Base-by-base conservation (phyloP, 2,888 invertebrate genomes). In the Cheilosia variabilis region DNA sequence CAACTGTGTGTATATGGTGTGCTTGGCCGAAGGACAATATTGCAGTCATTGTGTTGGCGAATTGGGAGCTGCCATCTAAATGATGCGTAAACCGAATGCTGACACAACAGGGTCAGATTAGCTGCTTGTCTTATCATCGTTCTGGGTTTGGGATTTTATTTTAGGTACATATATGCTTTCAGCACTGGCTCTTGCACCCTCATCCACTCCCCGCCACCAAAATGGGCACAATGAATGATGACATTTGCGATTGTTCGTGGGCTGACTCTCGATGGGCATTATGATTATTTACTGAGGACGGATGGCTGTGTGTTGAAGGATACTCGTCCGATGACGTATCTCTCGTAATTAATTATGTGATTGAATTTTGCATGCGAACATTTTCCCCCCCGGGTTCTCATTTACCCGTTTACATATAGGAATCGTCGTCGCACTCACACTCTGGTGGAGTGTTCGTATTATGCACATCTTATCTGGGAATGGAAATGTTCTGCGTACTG, bases 41-140 rank as follows among this genome's bases (percentile, higher is more conserved):
- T 76, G 81, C 76, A 69, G 45, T 52, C 43, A 43, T 65, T 79
- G 57, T 68, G 37, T 69, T 15, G 58, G 52, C 37, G 22, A 45
- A 57, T 63, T 73, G 9, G 58, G 24, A 65, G 53, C 41, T 75
- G 63, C 43, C 65, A 60, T 84, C 69, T 71, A 75, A 84, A 80
- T 84, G 84, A 76, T 75, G 75, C 80, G 71, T 84, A 84, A 84
- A 80, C 75, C 66, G 53, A 66, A 75, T 69, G 75, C 84, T 84
- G 80, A 80, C 75, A 84, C 75, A 83, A 63, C 73, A 68, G 83
- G 80, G 68, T 84, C 72, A 76, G 80, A 84, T 84, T 80, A 71
- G 84, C 75, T 84, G 84, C 75, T 84, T 71, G 50, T 80, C 80
- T 84, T 79, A 71, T 84, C 65, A 34, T 75, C 57, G 62, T 60